phyloP scores from a whole-genome alignment of 2,797 vertebrate genomes.

The Melanotaenia boesemani region DNA sequence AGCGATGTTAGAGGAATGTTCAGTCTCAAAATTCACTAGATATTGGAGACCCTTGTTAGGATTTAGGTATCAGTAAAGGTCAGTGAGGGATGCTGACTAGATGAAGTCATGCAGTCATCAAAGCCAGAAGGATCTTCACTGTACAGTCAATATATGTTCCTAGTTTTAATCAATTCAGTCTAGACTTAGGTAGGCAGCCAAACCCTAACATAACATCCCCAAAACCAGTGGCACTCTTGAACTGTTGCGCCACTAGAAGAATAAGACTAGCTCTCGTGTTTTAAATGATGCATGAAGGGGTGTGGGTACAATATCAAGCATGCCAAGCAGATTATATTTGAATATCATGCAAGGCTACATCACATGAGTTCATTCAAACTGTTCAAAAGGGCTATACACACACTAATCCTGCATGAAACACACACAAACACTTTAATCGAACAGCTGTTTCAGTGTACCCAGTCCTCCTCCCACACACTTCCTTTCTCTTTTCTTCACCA shows the following conservation, averaged over 20 bases:
- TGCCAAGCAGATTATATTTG: constrained; percentile 57
- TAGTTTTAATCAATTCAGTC: not conserved
- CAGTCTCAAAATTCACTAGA: not conserved
- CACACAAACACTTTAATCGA: constrained; percentile 38
- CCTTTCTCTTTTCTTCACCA: constrained; percentile 20
- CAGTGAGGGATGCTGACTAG: not conserved
- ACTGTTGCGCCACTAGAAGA: constrained; percentile 36
- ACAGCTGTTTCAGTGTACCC: constrained; percentile 54
- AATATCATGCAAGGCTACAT: constrained; percentile 59
- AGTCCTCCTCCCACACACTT: constrained; percentile 4
- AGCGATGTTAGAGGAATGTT: not conserved
- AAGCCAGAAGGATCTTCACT: not conserved
- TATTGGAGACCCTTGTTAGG: not conserved
- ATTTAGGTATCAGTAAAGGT: not conserved
- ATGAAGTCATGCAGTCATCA: not conserved
- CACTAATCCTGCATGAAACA: constrained; percentile 28
- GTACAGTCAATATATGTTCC: not conserved
- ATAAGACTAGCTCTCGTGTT: constrained; percentile 24
- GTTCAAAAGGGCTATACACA: constrained; percentile 46
- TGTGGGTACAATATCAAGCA: constrained; percentile 38
- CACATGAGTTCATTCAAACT: constrained; percentile 60
- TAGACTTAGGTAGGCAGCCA: not conserved
- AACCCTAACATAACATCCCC: not conserved
- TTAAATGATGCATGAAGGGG: constrained; percentile 19
- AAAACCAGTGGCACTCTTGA: not conserved